These are phyloP conservation scores for Lypha dubia DNA, from an alignment of 2,888 invertebrate species.

Conservation along the genomic window DNA sequence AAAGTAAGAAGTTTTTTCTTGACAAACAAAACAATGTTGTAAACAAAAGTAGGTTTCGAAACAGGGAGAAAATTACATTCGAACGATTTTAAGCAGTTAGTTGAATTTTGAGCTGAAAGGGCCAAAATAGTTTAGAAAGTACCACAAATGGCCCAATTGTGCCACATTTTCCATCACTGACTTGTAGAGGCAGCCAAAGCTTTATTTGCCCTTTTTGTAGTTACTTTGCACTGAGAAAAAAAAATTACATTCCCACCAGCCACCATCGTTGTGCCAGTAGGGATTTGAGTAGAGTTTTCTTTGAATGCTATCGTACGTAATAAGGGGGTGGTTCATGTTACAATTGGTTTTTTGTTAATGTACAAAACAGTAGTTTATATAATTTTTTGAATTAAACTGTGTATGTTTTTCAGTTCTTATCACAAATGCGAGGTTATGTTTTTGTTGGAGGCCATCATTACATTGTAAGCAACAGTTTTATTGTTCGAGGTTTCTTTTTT, in stretches of 20 bases:
- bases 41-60: too few relatives aligned
- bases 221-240: constrained; percentile 21
- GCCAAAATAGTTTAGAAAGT: too few relatives aligned
- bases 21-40: too few relatives aligned
- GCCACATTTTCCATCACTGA: too few relatives aligned
- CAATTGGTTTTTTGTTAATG: constrained; percentile 7
- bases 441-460: constrained; percentile 65
- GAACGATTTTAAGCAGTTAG: too few relatives aligned
- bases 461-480: constrained; percentile 65
- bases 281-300: background rate
- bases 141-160: too few relatives aligned
- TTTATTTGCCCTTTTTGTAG: constrained; percentile 1
- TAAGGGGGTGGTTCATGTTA: constrained; percentile 4
- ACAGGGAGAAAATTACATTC: too few relatives aligned
- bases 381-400: constrained; percentile 22
- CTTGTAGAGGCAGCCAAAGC: background rate
- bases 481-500: constrained; percentile 9
- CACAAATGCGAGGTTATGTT: constrained; percentile 63
- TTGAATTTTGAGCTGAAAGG: too few relatives aligned
- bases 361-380: background rate
- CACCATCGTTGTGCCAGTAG: constrained; percentile 15
- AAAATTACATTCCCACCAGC: constrained; percentile 18
- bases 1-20: too few relatives aligned
- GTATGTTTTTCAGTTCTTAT: constrained; percentile 51
- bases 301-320: background rate